Base-by-base conservation (phyloP, 2,888 invertebrate genomes). In the Phorcus lineatus region DNA sequence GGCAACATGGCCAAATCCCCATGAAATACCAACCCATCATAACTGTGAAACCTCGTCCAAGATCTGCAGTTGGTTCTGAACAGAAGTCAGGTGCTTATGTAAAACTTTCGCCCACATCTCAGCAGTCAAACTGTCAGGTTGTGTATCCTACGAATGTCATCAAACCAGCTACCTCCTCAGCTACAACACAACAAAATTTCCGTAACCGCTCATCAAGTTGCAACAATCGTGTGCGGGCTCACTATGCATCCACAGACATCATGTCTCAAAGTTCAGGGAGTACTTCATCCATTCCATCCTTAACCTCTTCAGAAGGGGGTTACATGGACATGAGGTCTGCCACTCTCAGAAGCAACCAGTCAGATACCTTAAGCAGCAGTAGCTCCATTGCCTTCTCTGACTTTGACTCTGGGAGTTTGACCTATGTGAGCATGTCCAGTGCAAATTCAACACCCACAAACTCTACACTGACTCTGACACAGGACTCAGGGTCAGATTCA, bases 361-460 rank as follows among this genome's bases (percentile, higher is more conserved):
- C n/a, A 54, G 84, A 84, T 19, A 79, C 82, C 24, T 55, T 84
- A 19, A 78, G 79, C 67, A 82, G 83, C 54, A 80, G 76, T 78
- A 84, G 86, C 55, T 83, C 86, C 16, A 79, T 82, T 11, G 80
- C 74, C 7, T 47, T 84, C 62, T 86, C 86, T 4, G 85, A 85
- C 78, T 78, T 87, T 19, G 87, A 86, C 78, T 84, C 84, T 67
- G 85, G 86, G 40, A 87, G 86, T 74, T 77, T 88, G 9, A 88
- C 89, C 0, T 87, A 89, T 79, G 88, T 90, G 78, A 87, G 86
- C 57, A 86, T 86, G 86, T 57, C 87, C n/a, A 89, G 88, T 79
- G 84, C 86, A 7, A 87, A 86, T 82, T 87, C 87, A 31, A 89
- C 90, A 9, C 89, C 89, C 11, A 88, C 88, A 74, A 84, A 83